A percentile compares a stretch with the other conserved stretches of the same genome.
These are phyloP conservation scores for Epirrhoe tristata DNA, from an alignment of 2,888 invertebrate genomes.

Conservation along the genomic window DNA sequence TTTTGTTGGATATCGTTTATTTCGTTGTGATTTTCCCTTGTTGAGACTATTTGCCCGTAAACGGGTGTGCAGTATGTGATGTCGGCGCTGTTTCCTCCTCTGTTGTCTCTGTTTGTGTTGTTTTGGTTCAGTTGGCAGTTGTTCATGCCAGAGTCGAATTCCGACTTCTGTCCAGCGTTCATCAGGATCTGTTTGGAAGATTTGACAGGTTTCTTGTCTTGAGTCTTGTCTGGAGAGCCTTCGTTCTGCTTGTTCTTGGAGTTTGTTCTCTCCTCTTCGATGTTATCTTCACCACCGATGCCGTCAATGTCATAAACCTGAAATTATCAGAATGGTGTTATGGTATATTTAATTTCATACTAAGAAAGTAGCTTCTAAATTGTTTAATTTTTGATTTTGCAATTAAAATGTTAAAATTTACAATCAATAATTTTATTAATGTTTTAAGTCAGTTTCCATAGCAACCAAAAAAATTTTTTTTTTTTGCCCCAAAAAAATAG, in stretches of 20 bases:
- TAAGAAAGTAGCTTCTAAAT: not conserved
- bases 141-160: constrained; percentile 82
- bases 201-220: constrained; percentile 67
- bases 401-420: no score
- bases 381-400: not conserved
- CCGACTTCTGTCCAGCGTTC: constrained; percentile 80
- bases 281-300: constrained; percentile 71
- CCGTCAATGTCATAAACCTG: constrained; percentile 83
- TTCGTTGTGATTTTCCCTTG: constrained; percentile 79
- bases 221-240: constrained; percentile 57
- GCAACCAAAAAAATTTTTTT: not conserved
- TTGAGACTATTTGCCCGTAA: constrained; percentile 80
- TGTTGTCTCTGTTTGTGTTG: constrained; percentile 59
- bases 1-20: constrained; percentile 81
- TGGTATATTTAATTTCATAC: not conserved
- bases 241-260: constrained; percentile 56
- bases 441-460: not conserved
- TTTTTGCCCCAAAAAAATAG: not conserved
- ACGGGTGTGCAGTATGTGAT: constrained; percentile 80
- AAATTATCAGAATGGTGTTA: constrained; percentile 34
- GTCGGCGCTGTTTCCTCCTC: constrained; percentile 63
- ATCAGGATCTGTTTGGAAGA: constrained; percentile 80
- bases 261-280: constrained; percentile 68
- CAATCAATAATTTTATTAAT: no score
- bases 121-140: constrained; percentile 75